Evolutionary conservation across 1,140 invertebrate species (phyloP).

Genomic region (Macrosteles quadrilineatus): DNA sequence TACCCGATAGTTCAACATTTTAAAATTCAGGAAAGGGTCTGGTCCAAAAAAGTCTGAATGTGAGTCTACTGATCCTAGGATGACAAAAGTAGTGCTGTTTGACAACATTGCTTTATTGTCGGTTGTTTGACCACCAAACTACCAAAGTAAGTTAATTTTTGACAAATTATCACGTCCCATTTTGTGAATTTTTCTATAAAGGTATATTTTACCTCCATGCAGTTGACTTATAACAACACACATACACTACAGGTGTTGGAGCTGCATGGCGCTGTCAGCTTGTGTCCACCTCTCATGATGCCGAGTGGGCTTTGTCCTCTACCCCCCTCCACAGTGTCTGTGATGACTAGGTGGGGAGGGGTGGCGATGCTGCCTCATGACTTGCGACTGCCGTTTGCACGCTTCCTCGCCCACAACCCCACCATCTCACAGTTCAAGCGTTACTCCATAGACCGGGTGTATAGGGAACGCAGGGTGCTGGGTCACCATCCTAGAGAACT

Average conservation of each 20-base stretch:
- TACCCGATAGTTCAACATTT: too few species aligned
- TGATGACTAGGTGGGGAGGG: constrained; percentile 73
- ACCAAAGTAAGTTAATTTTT: too few species aligned
- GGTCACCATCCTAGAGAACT: constrained; percentile 87
- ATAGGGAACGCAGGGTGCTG: constrained; percentile 76
- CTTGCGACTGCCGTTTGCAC: constrained; percentile 70
- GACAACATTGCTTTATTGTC: too few species aligned
- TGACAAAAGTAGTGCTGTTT: too few species aligned
- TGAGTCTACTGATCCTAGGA: too few species aligned
- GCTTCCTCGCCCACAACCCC: constrained; percentile 80
- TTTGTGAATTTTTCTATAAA: too few species aligned
- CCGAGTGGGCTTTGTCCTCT: constrained; percentile 66
- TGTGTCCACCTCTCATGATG: constrained; percentile 74
- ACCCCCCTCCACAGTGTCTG: constrained; percentile 65
- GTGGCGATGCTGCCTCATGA: constrained; percentile 46
- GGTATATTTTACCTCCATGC: too few species aligned
- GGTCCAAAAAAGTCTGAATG: too few species aligned
- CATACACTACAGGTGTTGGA: constrained; percentile 18
- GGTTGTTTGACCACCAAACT: too few species aligned
- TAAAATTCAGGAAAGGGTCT: too few species aligned
- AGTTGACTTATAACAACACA: too few species aligned
- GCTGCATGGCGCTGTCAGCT: constrained; percentile 72
- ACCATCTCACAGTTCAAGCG: constrained; percentile 73
- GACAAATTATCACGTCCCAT: too few species aligned
- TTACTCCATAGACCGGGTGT: constrained; percentile 85